Evolutionary conservation across 1,140 invertebrate genomes (phyloP).

Genomic region (Heliconius hewitsoni): DNA sequence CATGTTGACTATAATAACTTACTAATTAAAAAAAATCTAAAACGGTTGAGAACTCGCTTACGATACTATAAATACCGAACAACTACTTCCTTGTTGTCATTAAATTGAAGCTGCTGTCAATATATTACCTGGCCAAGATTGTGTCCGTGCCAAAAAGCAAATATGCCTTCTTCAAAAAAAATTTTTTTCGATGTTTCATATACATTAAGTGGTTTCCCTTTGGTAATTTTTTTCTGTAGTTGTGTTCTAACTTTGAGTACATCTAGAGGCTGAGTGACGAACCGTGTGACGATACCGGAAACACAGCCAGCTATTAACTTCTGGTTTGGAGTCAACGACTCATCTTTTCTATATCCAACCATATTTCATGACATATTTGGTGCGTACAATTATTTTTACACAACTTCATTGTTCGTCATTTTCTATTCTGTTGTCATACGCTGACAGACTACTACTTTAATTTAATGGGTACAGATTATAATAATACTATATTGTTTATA

Average conservation of each 20-base stretch:
- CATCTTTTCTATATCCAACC: constrained; percentile 63
- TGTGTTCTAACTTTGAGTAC: constrained; percentile 65
- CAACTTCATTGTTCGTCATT: constrained; percentile 12
- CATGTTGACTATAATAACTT: too few species aligned
- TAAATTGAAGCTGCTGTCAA: background rate
- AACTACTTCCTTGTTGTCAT: background rate
- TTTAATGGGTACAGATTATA: background rate
- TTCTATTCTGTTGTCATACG: constrained; percentile 20
- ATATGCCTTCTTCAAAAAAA: constrained; percentile 58
- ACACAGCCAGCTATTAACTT: constrained; percentile 64
- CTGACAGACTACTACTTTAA: background rate
- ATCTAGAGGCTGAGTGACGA: constrained; percentile 68
- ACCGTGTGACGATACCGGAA: constrained; percentile 59
- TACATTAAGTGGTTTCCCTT: constrained; percentile 31
- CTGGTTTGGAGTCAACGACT: constrained; percentile 53
- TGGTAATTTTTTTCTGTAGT: constrained; percentile 42
- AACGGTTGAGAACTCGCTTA: too few species aligned
- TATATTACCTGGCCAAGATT: constrained; percentile 61
- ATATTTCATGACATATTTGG: constrained; percentile 42
- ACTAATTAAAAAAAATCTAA: too few species aligned
- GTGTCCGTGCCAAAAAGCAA: constrained; percentile 69
- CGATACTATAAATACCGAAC: background rate
- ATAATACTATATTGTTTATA: background rate
- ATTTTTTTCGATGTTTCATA: constrained; percentile 53
- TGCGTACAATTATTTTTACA: background rate